Conservation (phyloP, 92 coral and sea anemone species). For the Porites divaricata region DNA sequence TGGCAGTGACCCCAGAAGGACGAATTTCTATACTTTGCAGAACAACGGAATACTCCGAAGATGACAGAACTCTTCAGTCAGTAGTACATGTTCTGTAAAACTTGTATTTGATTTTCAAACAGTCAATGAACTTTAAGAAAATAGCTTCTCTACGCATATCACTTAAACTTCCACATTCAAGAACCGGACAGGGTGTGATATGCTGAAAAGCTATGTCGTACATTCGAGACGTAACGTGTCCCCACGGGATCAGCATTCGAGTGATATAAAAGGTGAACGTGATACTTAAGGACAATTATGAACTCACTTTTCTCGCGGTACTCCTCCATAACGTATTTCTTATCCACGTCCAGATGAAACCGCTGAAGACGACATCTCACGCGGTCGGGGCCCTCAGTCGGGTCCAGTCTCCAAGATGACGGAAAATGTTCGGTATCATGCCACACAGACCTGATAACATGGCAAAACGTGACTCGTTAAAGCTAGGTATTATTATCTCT, state of each 20-base stretch:
- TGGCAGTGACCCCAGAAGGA: neutral
- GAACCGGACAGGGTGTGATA: too few relatives aligned
- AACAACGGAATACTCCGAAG: neutral
- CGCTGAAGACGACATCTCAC: conserved; percentile 97
- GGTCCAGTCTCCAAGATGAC: conserved; percentile 95
- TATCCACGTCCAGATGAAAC: conserved; percentile 86
- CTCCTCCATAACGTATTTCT: conserved; percentile 83
- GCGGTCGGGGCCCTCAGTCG: conserved; percentile 96
- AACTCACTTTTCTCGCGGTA: conserved; percentile 76
- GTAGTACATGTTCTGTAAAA: neutral
- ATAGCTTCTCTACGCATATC: too few relatives aligned
- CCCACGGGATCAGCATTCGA: neutral
- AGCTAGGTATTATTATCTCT: neutral
- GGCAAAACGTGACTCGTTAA: neutral
- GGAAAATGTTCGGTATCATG: conserved; percentile 87
- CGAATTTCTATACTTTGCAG: neutral
- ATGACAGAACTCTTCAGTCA: neutral
- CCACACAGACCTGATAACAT: conserved; percentile 84
- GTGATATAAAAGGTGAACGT: neutral
- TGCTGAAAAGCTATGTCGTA: too few relatives aligned
- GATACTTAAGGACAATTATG: neutral
- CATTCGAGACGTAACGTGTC: too few relatives aligned
- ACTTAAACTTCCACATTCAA: too few relatives aligned
- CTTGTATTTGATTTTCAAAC: neutral
- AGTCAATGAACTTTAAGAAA: too few relatives aligned